These are phyloP conservation scores for Suncus etruscus DNA, from an alignment of 2,113 vertebrate species.

Conservation along the genomic window DNA sequence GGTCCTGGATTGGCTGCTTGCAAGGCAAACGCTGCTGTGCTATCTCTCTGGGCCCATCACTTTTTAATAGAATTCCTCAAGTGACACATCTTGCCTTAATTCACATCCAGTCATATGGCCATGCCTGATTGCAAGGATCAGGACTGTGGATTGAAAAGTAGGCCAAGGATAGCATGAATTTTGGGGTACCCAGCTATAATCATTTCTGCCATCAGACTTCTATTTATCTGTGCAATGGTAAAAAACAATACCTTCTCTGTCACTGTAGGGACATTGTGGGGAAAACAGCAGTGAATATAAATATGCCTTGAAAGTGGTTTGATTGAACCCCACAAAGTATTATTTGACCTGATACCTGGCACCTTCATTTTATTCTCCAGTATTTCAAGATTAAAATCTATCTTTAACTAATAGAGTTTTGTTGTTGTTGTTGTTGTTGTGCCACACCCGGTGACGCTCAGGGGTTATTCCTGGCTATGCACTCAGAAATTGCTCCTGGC, in stretches of 20 bases:
- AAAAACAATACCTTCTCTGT: neutral
- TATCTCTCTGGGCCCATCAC: too few relatives aligned
- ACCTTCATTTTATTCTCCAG: neutral
- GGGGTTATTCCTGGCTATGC: too few relatives aligned
- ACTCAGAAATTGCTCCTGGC: too few relatives aligned
- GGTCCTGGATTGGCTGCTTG: too few relatives aligned
- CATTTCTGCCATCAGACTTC: neutral
- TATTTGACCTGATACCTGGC: neutral
- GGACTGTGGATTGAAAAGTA: neutral
- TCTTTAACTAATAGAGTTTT: neutral
- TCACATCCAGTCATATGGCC: neutral
- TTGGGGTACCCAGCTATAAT: neutral
- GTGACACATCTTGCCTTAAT: neutral
- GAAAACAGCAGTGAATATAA: neutral
- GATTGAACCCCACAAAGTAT: neutral
- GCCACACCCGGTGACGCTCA: too few relatives aligned
- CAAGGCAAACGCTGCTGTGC: too few relatives aligned
- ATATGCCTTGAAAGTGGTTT: neutral
- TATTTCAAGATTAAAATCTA: neutral
- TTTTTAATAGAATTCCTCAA: neutral
- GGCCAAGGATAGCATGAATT: neutral
- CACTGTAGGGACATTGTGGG: neutral
- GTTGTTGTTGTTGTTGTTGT: too few relatives aligned
- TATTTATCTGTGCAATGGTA: neutral
- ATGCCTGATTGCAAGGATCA: neutral